Conservation (phyloP, 2,888 invertebrate genomes). For the Griposia aprilina region DNA sequence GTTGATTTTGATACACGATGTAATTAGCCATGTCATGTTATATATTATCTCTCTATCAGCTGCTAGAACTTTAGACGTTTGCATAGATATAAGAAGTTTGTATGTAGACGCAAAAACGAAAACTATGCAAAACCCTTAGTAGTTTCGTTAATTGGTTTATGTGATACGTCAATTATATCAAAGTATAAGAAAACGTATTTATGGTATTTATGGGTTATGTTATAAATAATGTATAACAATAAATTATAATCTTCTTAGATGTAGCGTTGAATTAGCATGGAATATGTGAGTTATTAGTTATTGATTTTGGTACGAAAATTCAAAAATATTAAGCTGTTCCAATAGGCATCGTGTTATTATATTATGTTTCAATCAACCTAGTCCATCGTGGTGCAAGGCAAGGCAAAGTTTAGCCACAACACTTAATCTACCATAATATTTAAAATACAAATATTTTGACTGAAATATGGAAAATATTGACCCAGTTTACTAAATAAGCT, state of each 20-base stretch:
- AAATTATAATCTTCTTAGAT: conserved; percentile 25
- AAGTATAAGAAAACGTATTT: background rate
- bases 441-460: conserved; percentile 26
- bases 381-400: background rate
- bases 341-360: background rate
- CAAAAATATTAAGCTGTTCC: background rate
- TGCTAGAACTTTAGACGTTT: background rate
- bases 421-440: background rate
- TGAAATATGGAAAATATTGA: background rate
- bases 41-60: background rate
- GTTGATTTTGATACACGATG: too few species aligned
- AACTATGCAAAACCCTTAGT: background rate
- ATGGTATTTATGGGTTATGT: conserved; percentile 1
- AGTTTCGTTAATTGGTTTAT: background rate
- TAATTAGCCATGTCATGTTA: too few species aligned
- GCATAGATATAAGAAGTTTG: too few species aligned
- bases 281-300: background rate
- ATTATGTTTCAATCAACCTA: background rate
- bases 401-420: too few species aligned
- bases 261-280: conserved; percentile 13
- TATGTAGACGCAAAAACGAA: conserved; percentile 24
- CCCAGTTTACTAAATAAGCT: background rate
- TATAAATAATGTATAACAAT: background rate
- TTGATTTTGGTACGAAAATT: background rate
- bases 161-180: conserved; percentile 8